Evolutionary conservation across 2,797 vertebrate species (phyloP).

Genomic region (Carcharodon carcharias): DNA sequence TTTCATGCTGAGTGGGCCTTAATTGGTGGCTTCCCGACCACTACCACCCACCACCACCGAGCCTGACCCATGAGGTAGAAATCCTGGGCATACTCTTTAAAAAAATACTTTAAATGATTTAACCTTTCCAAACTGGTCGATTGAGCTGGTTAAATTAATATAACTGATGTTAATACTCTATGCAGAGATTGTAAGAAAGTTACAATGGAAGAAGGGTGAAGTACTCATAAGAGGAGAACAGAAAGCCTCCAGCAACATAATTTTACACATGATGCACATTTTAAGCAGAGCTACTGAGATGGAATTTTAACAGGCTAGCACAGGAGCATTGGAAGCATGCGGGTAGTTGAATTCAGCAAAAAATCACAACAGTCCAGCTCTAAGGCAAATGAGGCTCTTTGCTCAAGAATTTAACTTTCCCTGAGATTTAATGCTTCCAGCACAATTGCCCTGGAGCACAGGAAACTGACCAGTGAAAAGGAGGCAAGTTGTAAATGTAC

Average conservation of each 20-base stretch:
- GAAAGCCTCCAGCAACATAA: background rate
- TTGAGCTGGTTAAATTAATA: background rate
- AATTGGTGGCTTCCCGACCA: too few relatives aligned
- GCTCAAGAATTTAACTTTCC: background rate
- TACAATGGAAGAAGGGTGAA: background rate
- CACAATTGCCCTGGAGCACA: too few relatives aligned
- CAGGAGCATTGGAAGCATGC: background rate
- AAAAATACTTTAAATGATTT: background rate
- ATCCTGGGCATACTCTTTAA: background rate
- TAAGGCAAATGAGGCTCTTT: background rate
- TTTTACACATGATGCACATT: background rate
- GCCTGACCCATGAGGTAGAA: too few relatives aligned
- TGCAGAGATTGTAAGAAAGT: background rate
- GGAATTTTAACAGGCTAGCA: background rate
- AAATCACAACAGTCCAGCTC: background rate
- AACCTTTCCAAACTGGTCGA: background rate
- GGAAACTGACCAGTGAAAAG: background rate
- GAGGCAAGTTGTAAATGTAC: background rate
- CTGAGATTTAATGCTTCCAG: background rate
- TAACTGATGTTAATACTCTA: background rate
- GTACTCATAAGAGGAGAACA: background rate
- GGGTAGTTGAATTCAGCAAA: background rate
- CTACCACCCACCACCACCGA: too few relatives aligned
- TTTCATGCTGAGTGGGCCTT: too few relatives aligned
- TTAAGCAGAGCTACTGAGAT: background rate